phyloP scores from a whole-genome alignment of 2,888 invertebrate species.

The Myopa tessellatipennis region DNA sequence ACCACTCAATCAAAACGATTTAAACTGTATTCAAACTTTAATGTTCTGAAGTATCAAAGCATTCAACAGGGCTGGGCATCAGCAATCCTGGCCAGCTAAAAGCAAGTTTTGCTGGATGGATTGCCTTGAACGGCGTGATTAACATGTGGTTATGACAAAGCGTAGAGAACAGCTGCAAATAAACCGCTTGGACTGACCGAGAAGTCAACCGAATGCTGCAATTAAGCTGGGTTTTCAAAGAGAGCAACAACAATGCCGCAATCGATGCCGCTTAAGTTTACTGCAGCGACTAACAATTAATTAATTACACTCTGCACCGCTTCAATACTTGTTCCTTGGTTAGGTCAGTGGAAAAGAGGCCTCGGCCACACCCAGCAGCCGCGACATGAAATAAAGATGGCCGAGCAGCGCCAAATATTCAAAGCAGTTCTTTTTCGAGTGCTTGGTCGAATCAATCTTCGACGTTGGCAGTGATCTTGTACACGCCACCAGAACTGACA shows the following conservation, averaged over 20 bases:
- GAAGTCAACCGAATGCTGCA: slow-evolving; percentile 5
- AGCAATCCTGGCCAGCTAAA: slow-evolving; percentile 2
- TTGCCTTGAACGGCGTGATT: slow-evolving; percentile 8
- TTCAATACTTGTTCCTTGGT: background rate
- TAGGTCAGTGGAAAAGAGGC: too few relatives aligned
- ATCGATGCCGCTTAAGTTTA: background rate
- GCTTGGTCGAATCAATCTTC: background rate
- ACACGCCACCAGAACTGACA: background rate
- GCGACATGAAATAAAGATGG: too few relatives aligned
- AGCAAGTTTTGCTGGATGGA: background rate
- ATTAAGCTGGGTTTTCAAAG: slow-evolving; percentile 2
- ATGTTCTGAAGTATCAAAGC: background rate
- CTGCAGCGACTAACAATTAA: background rate
- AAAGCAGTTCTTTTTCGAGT: background rate
- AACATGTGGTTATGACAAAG: background rate
- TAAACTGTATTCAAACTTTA: background rate
- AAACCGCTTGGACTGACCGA: background rate
- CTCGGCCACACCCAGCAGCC: too few relatives aligned
- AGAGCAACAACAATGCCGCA: background rate
- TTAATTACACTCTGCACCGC: background rate
- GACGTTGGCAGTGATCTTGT: slow-evolving; percentile 12
- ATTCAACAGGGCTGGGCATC: background rate
- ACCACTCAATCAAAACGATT: background rate
- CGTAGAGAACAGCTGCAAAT: background rate
- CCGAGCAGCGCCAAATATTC: too few relatives aligned